Percentiles rank a stretch among this genome's conserved stretches.
phyloP scores from a whole-genome alignment of 2,797 vertebrate species.

The Onychomys leucogaster region DNA sequence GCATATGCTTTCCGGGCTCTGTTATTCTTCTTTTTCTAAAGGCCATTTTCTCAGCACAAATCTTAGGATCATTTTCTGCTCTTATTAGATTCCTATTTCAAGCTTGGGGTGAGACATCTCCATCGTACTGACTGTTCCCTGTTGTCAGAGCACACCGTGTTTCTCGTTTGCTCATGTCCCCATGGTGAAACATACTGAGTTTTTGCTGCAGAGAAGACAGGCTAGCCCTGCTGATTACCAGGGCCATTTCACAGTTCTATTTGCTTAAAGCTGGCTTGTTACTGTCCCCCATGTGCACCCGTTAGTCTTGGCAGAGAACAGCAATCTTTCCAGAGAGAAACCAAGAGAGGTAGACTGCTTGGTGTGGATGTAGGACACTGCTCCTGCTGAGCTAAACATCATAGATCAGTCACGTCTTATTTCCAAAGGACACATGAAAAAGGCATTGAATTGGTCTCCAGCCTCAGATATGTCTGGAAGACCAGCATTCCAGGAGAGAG shows the following conservation, averaged over 20 bases:
- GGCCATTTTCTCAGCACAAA: constrained; percentile 38
- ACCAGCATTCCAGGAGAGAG: not conserved
- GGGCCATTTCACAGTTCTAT: not conserved
- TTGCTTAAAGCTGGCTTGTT: not conserved
- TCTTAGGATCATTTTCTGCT: constrained; percentile 12
- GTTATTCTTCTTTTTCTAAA: not conserved
- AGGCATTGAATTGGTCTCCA: not conserved
- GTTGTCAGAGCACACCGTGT: not conserved
- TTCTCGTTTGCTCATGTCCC: not conserved
- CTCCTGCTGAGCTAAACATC: not conserved
- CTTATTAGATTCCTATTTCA: constrained; percentile 11
- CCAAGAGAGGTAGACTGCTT: not conserved
- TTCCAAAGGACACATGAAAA: not conserved
- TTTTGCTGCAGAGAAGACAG: not conserved
- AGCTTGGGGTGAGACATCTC: constrained; percentile 36
- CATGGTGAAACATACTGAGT: not conserved
- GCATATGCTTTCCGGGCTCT: not conserved
- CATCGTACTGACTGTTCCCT: not conserved
- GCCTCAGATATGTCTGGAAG: not conserved
- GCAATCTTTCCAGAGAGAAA: constrained; percentile 29
- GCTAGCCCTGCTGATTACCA: not conserved
- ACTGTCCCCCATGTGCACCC: not conserved
- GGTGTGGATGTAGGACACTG: not conserved
- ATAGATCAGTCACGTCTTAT: not conserved
- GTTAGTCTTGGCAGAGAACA: not conserved